These are phyloP conservation scores for Clavelina lepadiformis DNA, from an alignment of 23 tunicate species.

Conservation along the genomic window DNA sequence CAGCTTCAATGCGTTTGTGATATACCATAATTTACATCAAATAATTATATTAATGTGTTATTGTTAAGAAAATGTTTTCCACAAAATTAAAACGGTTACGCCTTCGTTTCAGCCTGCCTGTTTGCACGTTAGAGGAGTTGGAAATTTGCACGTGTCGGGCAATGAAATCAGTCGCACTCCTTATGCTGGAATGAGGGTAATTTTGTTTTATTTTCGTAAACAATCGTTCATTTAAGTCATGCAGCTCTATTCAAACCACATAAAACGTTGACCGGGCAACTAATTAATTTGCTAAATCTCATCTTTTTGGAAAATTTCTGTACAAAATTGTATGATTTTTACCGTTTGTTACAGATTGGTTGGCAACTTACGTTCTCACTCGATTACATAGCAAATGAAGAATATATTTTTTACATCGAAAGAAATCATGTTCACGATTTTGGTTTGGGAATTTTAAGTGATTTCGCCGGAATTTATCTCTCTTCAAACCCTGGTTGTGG, in stretches of 20 bases:
- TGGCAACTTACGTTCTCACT: constrained; percentile 45
- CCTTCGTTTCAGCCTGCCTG: constrained; percentile 56
- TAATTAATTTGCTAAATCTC: not conserved
- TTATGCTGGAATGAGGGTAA: constrained; percentile 67
- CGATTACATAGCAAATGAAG: constrained; percentile 11
- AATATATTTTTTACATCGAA: constrained; percentile 36
- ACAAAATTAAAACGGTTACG: too few relatives aligned
- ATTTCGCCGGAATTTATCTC: constrained; percentile 57
- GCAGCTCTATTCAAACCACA: too few relatives aligned
- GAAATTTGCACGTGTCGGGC: constrained; percentile 14
- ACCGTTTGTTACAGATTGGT: constrained; percentile 35
- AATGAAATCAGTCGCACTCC: constrained; percentile 34
- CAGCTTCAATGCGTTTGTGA: too few relatives aligned
- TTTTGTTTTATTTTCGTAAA: not conserved
- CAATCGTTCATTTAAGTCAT: too few relatives aligned
- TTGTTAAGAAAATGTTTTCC: too few relatives aligned
- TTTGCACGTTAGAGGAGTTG: constrained; percentile 45
- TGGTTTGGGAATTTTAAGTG: constrained; percentile 45
- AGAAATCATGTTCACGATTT: constrained; percentile 38
- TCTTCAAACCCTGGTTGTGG: constrained; percentile 50
- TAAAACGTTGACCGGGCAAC: not conserved
- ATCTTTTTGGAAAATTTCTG: not conserved
- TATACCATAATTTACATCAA: too few relatives aligned
- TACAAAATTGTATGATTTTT: not conserved
- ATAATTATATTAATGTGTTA: too few relatives aligned